A percentile compares a stretch with the other conserved stretches of the same genome.
These are phyloP conservation scores for Hyphantria cunea DNA, from an alignment of 1,140 invertebrate species.

Conservation along the genomic window DNA sequence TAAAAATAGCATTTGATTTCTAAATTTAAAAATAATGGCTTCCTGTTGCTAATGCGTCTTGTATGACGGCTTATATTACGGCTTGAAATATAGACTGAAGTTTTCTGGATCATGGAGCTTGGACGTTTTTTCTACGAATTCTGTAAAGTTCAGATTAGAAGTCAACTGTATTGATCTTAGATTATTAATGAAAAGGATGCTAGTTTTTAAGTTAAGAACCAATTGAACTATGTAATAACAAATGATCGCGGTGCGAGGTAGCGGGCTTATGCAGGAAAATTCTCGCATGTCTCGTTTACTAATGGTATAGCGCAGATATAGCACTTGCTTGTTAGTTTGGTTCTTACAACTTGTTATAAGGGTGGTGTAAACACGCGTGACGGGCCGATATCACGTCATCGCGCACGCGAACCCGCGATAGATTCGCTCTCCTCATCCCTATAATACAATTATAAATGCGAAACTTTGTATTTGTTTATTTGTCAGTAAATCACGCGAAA, in stretches of 20 bases:
- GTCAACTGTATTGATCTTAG: too few species aligned
- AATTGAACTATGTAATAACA: conserved; percentile 6
- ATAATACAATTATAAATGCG: conserved; percentile 57
- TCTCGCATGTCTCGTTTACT: conserved; percentile 52
- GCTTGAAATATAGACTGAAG: too few species aligned
- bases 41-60: too few species aligned
- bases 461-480: conserved; percentile 29
- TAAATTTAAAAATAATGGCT: too few species aligned
- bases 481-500: conserved; percentile 35
- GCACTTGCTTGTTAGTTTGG: conserved; percentile 68
- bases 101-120: neutral
- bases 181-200: too few species aligned
- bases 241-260: neutral
- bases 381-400: conserved; percentile 69
- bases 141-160: too few species aligned
- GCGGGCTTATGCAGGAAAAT: conserved; percentile 5
- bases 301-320: conserved; percentile 57
- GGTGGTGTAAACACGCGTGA: conserved; percentile 74
- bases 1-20: too few species aligned
- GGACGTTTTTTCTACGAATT: too few species aligned
- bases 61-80: too few species aligned
- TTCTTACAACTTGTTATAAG: conserved; percentile 71
- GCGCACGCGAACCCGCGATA: conserved; percentile 57
- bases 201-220: neutral
- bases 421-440: conserved; percentile 54